Evolutionary conservation across 2,113 vertebrate species (phyloP).

Genomic region (Dicentrarchus labrax): DNA sequence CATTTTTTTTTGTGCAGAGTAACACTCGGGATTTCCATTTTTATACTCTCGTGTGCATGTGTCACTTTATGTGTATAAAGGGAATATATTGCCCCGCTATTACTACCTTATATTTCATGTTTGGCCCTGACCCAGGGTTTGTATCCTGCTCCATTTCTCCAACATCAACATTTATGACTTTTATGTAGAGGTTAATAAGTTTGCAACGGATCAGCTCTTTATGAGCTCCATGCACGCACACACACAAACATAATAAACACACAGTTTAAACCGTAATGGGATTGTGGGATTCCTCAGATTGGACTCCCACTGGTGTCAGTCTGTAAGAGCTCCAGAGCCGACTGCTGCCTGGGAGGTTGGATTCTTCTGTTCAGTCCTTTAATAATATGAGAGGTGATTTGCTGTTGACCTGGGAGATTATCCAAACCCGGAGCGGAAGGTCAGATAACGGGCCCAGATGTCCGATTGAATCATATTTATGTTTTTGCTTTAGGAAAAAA

Average conservation of each 20-base stretch:
- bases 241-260: slow-evolving; percentile 52
- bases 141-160: slow-evolving; percentile 44
- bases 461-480: slow-evolving; percentile 65
- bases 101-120: slow-evolving; percentile 31
- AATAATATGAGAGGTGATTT: slow-evolving; percentile 70
- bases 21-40: slow-evolving; percentile 3
- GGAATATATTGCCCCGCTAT: slow-evolving; percentile 15
- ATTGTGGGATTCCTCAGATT: slow-evolving; percentile 63
- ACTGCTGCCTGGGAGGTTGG: slow-evolving; percentile 53
- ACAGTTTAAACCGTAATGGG: slow-evolving; percentile 63
- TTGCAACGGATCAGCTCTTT: slow-evolving; percentile 60
- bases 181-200: slow-evolving; percentile 71
- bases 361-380: slow-evolving; percentile 60
- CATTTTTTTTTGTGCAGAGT: not conserved
- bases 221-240: slow-evolving; percentile 29
- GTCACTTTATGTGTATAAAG: slow-evolving; percentile 31
- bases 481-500: slow-evolving; percentile 44
- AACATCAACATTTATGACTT: slow-evolving; percentile 60
- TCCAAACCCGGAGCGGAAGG: slow-evolving; percentile 54
- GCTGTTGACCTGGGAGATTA: slow-evolving; percentile 73
- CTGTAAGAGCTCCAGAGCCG: slow-evolving; percentile 6
- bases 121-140: slow-evolving; percentile 38
- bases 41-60: not conserved
- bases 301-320: slow-evolving; percentile 54
- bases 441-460: slow-evolving; percentile 56